A percentile compares a stretch with the other conserved stretches of the same genome.
Conservation (phyloP, 2,113 vertebrate species). For the Hippocampus guttulatus region DNA sequence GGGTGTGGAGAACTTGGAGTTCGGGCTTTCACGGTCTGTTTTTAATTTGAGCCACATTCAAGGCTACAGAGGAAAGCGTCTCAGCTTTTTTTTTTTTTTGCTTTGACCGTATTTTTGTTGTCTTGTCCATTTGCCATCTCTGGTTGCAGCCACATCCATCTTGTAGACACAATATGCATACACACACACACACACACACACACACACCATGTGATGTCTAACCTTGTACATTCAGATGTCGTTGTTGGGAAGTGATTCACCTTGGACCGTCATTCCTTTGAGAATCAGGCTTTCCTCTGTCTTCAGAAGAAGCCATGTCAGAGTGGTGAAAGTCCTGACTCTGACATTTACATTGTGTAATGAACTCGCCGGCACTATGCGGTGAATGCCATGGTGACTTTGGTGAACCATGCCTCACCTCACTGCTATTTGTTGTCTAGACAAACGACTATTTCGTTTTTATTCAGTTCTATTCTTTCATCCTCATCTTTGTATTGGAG, state of each 20-base stretch:
- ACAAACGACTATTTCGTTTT: not conserved
- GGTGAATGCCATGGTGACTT: not conserved
- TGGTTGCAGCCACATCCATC: constrained; percentile 33
- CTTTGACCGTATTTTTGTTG: constrained; percentile 39
- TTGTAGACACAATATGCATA: not conserved
- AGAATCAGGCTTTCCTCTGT: not conserved
- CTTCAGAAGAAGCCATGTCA: not conserved
- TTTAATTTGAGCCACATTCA: constrained; percentile 68
- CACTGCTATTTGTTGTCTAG: not conserved
- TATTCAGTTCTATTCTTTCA: not conserved
- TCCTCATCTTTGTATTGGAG: not conserved
- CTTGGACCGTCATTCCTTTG: not conserved
- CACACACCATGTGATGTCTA: not conserved
- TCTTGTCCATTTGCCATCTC: constrained; percentile 39
- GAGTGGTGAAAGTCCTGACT: not conserved
- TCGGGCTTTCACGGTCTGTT: constrained; percentile 59
- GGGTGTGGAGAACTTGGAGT: constrained; percentile 48
- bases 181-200: no score
- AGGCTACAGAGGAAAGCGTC: constrained; percentile 41
- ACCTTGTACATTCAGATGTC: not conserved
- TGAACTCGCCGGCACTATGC: not conserved
- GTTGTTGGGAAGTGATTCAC: not conserved
- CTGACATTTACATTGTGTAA: not conserved
- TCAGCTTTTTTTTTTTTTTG: constrained; percentile 4
- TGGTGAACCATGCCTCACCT: not conserved